Percentiles rank a stretch among this genome's conserved stretches.
phyloP scores from a whole-genome alignment of 2,888 invertebrate species.

The Ganaspis brasiliensis region DNA sequence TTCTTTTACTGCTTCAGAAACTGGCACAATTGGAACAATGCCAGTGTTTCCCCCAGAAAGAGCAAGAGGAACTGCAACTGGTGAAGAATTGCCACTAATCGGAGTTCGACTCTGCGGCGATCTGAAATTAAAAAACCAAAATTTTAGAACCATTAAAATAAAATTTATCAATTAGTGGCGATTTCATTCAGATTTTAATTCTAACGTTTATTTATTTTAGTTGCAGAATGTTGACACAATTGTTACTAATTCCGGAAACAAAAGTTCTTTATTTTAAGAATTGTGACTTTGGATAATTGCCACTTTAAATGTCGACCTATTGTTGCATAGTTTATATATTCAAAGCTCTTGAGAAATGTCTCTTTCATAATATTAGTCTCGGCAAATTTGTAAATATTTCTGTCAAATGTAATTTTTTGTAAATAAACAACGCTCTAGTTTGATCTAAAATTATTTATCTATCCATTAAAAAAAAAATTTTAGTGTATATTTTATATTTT shows the following conservation, averaged over 20 bases:
- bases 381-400: neutral
- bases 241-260: neutral
- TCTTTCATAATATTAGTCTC: neutral
- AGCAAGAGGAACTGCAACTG: slow-evolving; percentile 68
- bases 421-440: too few relatives aligned
- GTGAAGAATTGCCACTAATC: slow-evolving; percentile 68
- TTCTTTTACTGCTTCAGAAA: slow-evolving; percentile 68
- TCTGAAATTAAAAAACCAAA: slow-evolving; percentile 59
- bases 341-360: neutral
- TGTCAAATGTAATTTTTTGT: too few relatives aligned
- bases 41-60: slow-evolving; percentile 66
- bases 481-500: too few relatives aligned
- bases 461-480: too few relatives aligned
- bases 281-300: neutral
- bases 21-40: slow-evolving; percentile 67
- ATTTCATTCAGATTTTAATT: too few relatives aligned
- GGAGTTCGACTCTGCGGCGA: slow-evolving; percentile 70
- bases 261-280: neutral
- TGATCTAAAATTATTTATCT: too few relatives aligned
- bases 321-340: neutral
- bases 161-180: too few relatives aligned
- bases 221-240: neutral
- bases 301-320: slow-evolving; percentile 3
- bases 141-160: neutral
- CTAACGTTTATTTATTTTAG: too few relatives aligned